Evolutionary conservation across 2,113 vertebrate species (phyloP), one percentile per base, ranked within the genome.

Genomic region (Trichechus manatus): DNA sequence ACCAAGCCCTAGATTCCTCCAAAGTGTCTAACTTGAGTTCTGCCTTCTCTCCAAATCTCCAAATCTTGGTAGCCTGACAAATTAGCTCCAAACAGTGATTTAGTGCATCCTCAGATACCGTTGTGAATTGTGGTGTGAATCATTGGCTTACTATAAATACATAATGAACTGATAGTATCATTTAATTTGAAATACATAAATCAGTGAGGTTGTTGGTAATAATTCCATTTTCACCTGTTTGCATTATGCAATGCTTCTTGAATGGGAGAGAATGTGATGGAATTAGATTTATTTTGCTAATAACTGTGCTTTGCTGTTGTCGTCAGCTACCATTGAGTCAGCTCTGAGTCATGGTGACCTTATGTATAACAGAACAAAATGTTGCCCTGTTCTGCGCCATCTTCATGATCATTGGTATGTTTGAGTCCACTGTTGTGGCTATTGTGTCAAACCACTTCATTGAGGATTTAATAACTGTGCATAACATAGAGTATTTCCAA

Each of bases 21-120:
- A 10, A 39, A 90, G 23, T 78, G 84, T 88, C 78, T 47, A 33
- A 33, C 36, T 78, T 39, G 19, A 61, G 9, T 15, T 14, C 33
- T 29, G 22, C 39, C 15, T 25, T 77, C 15, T 56, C 31, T 64
- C 66, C 9, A 9, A 31, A 33, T 66, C 82, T 64, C 47, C 11
- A 6, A 14, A 47, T 5, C 6, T 1, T 0, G 1, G 0, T 5
- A 31, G 20, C 0, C 5, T 19, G 77, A 68, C 83, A 15, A 6
- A 4, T 81, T 64, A 53, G 19, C 50, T 80, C 39, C 44, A 9
- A 13, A 7, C 3, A 31, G 39, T 0, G 13, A 14, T 33, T 39
- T 23, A 5, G 44, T 14, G 59, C 50, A 17, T 14, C 22, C 10
- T 78, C 50, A 63, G 47, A 63, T 23, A 4, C 1, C 11, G 22